phyloP scores from a whole-genome alignment of 1,140 invertebrate genomes.

The Lordiphosa clarofinis region DNA sequence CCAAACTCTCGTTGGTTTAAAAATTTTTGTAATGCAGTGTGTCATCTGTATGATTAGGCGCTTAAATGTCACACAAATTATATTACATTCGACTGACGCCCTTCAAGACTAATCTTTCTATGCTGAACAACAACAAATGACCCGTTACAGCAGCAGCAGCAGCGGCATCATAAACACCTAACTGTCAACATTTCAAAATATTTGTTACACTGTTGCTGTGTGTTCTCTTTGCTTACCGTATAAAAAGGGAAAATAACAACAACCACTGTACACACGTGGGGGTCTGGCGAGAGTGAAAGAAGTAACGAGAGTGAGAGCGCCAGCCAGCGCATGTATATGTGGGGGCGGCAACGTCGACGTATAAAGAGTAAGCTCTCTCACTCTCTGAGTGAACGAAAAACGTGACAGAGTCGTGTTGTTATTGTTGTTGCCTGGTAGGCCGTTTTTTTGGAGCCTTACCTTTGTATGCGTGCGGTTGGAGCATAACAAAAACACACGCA shows the following conservation, averaged over 20 bases:
- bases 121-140: constrained; percentile 43
- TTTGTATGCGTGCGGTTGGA: constrained; percentile 29
- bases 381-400: constrained; percentile 43
- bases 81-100: too few relatives aligned
- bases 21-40: too few relatives aligned
- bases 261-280: constrained; percentile 64
- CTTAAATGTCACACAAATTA: too few relatives aligned
- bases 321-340: constrained; percentile 30
- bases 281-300: constrained; percentile 20
- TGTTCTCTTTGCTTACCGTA: too few relatives aligned
- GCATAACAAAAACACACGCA: constrained; percentile 47
- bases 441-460: constrained; percentile 7
- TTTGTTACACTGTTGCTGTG: too few relatives aligned
- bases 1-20: too few relatives aligned
- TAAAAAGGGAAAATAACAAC: constrained; percentile 28
- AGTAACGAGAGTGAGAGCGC: constrained; percentile 26
- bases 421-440: constrained; percentile 46
- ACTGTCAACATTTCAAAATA: too few relatives aligned
- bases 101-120: constrained; percentile 8
- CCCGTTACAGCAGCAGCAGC: constrained; percentile 40
- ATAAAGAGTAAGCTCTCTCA: constrained; percentile 14
- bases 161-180: background rate
- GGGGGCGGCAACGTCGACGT: constrained; percentile 50
- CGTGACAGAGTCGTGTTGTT: constrained; percentile 68
- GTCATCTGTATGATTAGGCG: too few relatives aligned